Evolutionary conservation across 2,888 invertebrate genomes (phyloP).

Genomic region (Mythimna albipuncta): DNA sequence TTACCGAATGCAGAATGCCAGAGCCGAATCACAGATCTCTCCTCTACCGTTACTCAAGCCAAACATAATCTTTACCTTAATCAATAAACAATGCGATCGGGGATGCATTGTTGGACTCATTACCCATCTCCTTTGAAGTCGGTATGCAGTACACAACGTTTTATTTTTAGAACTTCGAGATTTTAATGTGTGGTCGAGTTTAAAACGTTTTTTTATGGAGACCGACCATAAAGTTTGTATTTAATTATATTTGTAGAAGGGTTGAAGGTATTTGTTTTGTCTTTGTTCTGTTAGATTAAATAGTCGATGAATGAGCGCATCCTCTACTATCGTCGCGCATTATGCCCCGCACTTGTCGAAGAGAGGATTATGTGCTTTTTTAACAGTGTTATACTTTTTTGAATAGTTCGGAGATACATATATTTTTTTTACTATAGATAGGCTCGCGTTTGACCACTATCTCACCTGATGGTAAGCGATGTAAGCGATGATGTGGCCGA

Average conservation of each 20-base stretch:
- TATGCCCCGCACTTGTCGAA: too few species aligned
- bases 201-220: slow-evolving; percentile 16
- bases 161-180: slow-evolving; percentile 33
- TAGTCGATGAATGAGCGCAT: too few species aligned
- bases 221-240: background rate
- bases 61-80: slow-evolving; percentile 42
- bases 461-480: too few species aligned
- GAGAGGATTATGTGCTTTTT: too few species aligned
- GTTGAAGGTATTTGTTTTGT: background rate
- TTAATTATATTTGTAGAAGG: background rate
- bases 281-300: background rate
- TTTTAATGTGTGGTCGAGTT: slow-evolving; percentile 18
- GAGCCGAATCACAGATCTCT: background rate
- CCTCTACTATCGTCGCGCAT: too few species aligned
- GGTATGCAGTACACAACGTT: slow-evolving; percentile 23
- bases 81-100: slow-evolving; percentile 37
- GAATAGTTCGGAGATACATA: too few species aligned
- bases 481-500: too few species aligned
- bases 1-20: background rate
- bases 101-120: slow-evolving; percentile 25
- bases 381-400: too few species aligned
- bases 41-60: slow-evolving; percentile 27
- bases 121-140: slow-evolving; percentile 40
- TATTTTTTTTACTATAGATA: too few species aligned
- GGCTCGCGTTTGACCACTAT: too few species aligned